These are phyloP conservation scores for Apteryx mantelli DNA, from an alignment of 2,113 vertebrate species.

Conservation along the genomic window DNA sequence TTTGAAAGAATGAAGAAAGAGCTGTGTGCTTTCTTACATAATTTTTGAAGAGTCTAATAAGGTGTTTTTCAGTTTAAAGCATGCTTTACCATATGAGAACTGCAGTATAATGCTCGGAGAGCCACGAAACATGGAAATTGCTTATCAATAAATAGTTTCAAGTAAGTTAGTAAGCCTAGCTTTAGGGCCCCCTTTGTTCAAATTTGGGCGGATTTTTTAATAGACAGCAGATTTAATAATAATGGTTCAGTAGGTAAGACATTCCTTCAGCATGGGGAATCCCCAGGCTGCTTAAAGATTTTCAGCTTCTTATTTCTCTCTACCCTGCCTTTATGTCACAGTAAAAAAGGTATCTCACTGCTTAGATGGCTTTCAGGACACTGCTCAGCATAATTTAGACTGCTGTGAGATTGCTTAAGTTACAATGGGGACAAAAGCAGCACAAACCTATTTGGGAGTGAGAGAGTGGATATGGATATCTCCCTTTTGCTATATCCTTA, in stretches of 20 bases:
- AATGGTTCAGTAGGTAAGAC: neutral
- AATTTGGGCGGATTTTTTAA: neutral
- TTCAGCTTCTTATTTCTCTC: neutral
- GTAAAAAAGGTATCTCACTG: neutral
- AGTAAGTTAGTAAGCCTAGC: neutral
- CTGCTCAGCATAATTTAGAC: neutral
- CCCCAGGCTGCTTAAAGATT: neutral
- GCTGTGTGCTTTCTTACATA: neutral
- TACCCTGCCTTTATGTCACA: neutral
- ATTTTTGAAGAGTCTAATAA: neutral
- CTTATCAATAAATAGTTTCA: constrained; percentile 17
- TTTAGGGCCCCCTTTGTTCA: neutral
- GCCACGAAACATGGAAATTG: neutral
- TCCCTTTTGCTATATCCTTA: neutral
- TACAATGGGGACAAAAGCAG: neutral
- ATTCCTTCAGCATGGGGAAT: neutral
- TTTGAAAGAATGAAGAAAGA: neutral
- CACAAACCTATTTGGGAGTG: neutral
- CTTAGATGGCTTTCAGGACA: neutral
- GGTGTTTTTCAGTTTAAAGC: neutral
- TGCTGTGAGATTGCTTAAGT: neutral
- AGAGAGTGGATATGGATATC: neutral
- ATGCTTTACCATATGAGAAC: neutral
- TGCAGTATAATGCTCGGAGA: neutral
- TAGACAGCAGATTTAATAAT: constrained; percentile 7